Percentiles rank a stretch among this genome's conserved stretches.
phyloP scores from a whole-genome alignment of 2,113 vertebrate species.

The Pyxicephalus adspersus region DNA sequence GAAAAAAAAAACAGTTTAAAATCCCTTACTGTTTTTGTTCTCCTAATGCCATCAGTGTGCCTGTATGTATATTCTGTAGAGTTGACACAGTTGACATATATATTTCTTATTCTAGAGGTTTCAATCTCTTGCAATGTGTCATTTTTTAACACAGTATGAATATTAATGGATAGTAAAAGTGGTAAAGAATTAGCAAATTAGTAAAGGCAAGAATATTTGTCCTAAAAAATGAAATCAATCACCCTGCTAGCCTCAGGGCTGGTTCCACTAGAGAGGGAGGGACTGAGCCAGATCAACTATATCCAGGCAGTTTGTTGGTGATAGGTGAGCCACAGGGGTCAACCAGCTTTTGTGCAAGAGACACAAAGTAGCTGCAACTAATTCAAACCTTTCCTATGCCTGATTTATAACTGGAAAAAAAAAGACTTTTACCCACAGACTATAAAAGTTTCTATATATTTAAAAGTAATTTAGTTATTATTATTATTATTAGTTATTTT shows the following conservation, averaged over 20 bases:
- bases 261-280: constrained; percentile 75
- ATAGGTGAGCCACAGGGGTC: constrained; percentile 81
- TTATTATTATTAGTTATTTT: no score
- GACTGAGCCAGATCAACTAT: constrained; percentile 90
- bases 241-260: constrained; percentile 71
- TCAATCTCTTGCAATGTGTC: background rate
- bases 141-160: background rate
- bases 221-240: constrained; percentile 70
- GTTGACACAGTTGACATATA: background rate
- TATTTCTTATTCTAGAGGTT: background rate
- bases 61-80: background rate
- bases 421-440: no score
- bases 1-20: background rate
- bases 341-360: constrained; percentile 80
- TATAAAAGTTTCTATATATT: no score
- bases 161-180: background rate
- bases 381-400: constrained; percentile 56
- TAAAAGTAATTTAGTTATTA: no score
- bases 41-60: background rate
- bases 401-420: constrained; percentile 29
- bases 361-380: constrained; percentile 11
- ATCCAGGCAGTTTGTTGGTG: constrained; percentile 87
- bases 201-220: background rate
- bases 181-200: background rate
- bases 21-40: constrained; percentile 52